A percentile compares a stretch with the other conserved stretches of the same genome.
phyloP scores from a whole-genome alignment of 2,888 invertebrate species.

The Apodemia mormo region DNA sequence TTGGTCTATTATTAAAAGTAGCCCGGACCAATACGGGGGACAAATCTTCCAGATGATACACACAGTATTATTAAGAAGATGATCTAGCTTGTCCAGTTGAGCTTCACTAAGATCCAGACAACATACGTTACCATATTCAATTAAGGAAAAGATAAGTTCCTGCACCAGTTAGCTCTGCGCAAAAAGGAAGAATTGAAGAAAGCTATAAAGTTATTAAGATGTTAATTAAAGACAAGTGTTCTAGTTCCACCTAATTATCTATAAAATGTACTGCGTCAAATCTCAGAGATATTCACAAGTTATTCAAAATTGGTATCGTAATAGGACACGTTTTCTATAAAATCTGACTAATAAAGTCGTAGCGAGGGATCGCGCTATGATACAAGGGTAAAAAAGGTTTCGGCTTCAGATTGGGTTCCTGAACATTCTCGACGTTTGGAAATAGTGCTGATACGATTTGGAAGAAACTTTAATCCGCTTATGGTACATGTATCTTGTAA shows the following conservation, averaged over 20 bases:
- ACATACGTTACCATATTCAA: too few relatives aligned
- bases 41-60: too few relatives aligned
- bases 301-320: neutral
- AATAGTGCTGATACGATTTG: slow-evolving; percentile 2
- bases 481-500: neutral
- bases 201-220: too few relatives aligned
- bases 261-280: neutral
- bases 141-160: too few relatives aligned
- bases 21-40: too few relatives aligned
- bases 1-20: too few relatives aligned
- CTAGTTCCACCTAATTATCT: neutral
- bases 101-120: too few relatives aligned
- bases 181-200: too few relatives aligned
- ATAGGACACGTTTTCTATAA: neutral
- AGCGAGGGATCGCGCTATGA: slow-evolving; percentile 2
- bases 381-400: slow-evolving; percentile 3
- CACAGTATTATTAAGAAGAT: too few relatives aligned
- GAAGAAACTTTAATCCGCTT: slow-evolving; percentile 8
- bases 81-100: too few relatives aligned
- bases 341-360: slow-evolving; percentile 5
- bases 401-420: slow-evolving; percentile 1
- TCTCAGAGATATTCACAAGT: neutral
- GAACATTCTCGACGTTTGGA: neutral
- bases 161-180: too few relatives aligned
- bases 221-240: too few relatives aligned